phyloP scores from a whole-genome alignment of 2,113 vertebrate genomes.

The Thunnus maccoyii region DNA sequence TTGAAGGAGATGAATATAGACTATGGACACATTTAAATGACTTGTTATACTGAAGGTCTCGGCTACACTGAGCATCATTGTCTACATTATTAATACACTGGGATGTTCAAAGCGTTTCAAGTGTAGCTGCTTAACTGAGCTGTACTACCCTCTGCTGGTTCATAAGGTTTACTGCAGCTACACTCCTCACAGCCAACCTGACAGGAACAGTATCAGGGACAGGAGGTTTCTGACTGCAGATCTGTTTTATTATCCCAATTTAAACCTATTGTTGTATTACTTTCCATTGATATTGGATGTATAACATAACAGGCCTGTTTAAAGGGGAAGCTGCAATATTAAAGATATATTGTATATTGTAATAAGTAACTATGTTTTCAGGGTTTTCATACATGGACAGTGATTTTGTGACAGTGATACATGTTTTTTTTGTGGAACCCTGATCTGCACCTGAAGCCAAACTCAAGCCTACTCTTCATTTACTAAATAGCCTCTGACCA shows the following conservation, averaged over 20 bases:
- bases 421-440: background rate
- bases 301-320: background rate
- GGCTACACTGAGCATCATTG: too few relatives aligned
- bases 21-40: background rate
- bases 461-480: slow-evolving; percentile 61
- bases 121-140: slow-evolving; percentile 36
- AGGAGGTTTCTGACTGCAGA: background rate
- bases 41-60: too few relatives aligned
- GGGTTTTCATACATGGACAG: background rate
- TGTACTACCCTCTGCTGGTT: slow-evolving; percentile 76
- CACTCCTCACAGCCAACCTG: background rate
- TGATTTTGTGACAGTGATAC: background rate
- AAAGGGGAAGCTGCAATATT: background rate
- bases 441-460: slow-evolving; percentile 53
- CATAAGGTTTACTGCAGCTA: slow-evolving; percentile 4
- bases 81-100: background rate
- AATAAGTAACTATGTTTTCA: background rate
- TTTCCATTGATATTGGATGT: background rate
- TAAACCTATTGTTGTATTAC: background rate
- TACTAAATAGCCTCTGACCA: slow-evolving; percentile 68
- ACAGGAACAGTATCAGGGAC: background rate
- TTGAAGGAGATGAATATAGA: background rate
- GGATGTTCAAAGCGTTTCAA: background rate
- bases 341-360: background rate
- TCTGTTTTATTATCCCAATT: background rate